Evolutionary conservation across 2,888 invertebrate species (phyloP), one percentile per base, ranked within the genome.

Genomic region (Stenodera caucasica): DNA sequence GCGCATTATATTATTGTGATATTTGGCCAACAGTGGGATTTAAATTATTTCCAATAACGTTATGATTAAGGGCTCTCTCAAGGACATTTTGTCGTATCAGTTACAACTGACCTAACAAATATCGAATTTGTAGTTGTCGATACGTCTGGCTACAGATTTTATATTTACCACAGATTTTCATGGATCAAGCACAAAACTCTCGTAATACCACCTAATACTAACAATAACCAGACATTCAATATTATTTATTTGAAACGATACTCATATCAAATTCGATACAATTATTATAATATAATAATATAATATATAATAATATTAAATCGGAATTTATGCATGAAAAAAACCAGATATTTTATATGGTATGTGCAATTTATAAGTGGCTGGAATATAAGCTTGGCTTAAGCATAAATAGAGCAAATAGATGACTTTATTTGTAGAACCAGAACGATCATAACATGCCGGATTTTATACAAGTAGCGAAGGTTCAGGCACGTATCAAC

Each of bases 41-140:
- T 70, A 72, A 72, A 72, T 72, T 73, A 73, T 70, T 68, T 69
- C 66, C 66, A 70, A 69, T 69, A 70, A 64, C 64, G 56, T 60
- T 60, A 57, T 58, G 57, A 61, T 61, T 61, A 61, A 61, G 58
- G 53, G 51, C 45, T 45, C 45, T 45, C 45, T 45, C 12, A 45
- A 45, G 45, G 21, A 45, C 45, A 21, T 45, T 45, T 45, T 45
- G 21, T 45, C 45, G 45, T 21, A 30, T 30, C 30, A 30, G 8
- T 30, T 30, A 12, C 2, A 45, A 21, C 45, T 45, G 21, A 21
- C 11, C 21, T 3, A 21, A 45, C 45, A 45, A 45, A 21, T 4
- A 45, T 9, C 14, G 45, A 45, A 5, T 45, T 21, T 11, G 8
- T 45, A 45, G 11, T 40, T 40, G 11, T 45, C 21, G 45, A 45